These are phyloP conservation scores for Altica lythri DNA, from an alignment of 2,888 invertebrate genomes.

Conservation along the genomic window DNA sequence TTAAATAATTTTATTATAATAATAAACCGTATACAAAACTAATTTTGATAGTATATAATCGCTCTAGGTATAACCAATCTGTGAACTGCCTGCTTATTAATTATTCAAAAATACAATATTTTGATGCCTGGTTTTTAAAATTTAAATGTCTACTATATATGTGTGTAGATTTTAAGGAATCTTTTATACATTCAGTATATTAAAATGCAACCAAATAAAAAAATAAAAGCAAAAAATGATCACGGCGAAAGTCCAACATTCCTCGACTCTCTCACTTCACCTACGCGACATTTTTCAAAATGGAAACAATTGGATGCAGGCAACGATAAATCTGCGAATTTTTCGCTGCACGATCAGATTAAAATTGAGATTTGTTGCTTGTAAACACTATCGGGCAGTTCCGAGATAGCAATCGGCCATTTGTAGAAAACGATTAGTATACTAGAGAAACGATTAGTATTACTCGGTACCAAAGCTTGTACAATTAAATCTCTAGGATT, in stretches of 20 bases:
- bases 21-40: too few relatives aligned
- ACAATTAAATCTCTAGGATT: conserved; percentile 4
- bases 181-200: neutral
- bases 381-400: conserved; percentile 4
- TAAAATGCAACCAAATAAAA: too few relatives aligned
- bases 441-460: too few relatives aligned
- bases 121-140: too few relatives aligned
- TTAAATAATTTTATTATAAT: too few relatives aligned
- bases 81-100: too few relatives aligned
- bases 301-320: conserved; percentile 3
- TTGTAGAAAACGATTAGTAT: conserved; percentile 8
- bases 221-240: neutral
- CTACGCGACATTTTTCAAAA: conserved; percentile 8
- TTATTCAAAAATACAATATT: too few relatives aligned
- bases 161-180: too few relatives aligned
- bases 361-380: conserved; percentile 6
- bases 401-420: conserved; percentile 4
- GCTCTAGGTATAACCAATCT: too few relatives aligned
- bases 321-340: conserved; percentile 5
- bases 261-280: neutral
- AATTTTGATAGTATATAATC: too few relatives aligned
- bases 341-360: conserved; percentile 1
- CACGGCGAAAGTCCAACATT: neutral
- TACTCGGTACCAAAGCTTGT: neutral
- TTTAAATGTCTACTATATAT: too few relatives aligned